phyloP scores from a whole-genome alignment of 2,797 vertebrate genomes.

The Phoebastria nigripes region DNA sequence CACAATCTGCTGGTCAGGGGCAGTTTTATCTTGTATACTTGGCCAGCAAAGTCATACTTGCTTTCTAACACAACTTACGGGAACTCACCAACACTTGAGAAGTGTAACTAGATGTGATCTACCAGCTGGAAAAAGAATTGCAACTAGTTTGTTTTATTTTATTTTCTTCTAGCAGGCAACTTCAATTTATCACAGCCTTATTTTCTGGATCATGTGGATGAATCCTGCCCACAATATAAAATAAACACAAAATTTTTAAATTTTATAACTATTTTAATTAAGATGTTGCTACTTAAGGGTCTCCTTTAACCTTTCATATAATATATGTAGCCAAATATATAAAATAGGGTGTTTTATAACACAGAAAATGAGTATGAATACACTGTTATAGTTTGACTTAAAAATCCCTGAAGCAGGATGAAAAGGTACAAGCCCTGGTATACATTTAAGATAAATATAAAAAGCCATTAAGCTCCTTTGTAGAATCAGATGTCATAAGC shows the following conservation, averaged over 20 bases:
- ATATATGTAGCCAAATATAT: not conserved
- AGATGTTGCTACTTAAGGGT: not conserved
- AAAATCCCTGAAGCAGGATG: not conserved
- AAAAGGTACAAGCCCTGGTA: not conserved
- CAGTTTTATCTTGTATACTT: not conserved
- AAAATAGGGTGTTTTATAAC: not conserved
- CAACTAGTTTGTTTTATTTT: not conserved
- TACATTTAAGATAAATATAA: not conserved
- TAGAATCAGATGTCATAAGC: not conserved
- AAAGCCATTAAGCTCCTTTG: not conserved
- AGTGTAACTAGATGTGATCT: not conserved
- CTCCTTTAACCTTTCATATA: not conserved
- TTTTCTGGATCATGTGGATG: not conserved
- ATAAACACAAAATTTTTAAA: not conserved
- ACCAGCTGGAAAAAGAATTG: not conserved
- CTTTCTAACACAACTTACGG: not conserved
- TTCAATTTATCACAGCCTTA: not conserved
- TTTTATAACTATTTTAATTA: not conserved
- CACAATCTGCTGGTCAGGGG: not conserved
- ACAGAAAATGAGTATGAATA: not conserved
- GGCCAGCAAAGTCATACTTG: not conserved
- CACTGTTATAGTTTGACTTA: not conserved
- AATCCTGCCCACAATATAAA: not conserved
- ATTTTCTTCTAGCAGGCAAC: not conserved
- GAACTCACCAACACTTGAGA: not conserved